phyloP scores from a whole-genome alignment of 2,888 invertebrate species.

The Hirtodrosophila histrioides region DNA sequence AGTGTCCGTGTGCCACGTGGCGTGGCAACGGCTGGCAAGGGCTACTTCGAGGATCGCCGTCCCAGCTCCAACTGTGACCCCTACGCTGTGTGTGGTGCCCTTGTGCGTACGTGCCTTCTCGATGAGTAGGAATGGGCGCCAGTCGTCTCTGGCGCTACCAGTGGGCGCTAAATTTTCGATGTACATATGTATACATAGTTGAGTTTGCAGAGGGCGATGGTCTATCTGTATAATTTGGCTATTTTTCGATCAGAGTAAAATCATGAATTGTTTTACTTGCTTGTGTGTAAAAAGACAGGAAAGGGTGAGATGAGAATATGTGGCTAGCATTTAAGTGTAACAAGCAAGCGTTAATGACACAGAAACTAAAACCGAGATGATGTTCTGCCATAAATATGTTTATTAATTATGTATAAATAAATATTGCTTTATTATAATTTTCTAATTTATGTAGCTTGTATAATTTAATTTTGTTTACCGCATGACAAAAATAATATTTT shows the following conservation, averaged over 20 bases:
- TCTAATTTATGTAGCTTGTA: conserved; percentile 28
- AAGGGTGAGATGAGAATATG: conserved; percentile 13
- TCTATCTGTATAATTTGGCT: conserved; percentile 21
- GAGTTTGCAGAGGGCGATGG: background rate
- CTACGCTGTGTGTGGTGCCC: conserved; percentile 87
- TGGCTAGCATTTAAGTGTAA: conserved; percentile 62
- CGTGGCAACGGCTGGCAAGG: conserved; percentile 89
- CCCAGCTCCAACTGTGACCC: conserved; percentile 91
- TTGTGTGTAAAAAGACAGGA: conserved; percentile 56
- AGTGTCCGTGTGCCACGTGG: conserved; percentile 91
- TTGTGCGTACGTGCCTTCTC: conserved; percentile 86
- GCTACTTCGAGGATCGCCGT: conserved; percentile 92
- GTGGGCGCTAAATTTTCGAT: conserved; percentile 17
- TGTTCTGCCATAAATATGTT: conserved; percentile 66
- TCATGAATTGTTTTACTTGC: conserved; percentile 33
- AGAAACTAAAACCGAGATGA: conserved; percentile 14
- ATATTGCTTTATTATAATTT: conserved; percentile 44
- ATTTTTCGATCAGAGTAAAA: conserved; percentile 24
- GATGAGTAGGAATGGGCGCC: conserved; percentile 56
- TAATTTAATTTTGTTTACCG: conserved; percentile 8
- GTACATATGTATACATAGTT: conserved; percentile 38
- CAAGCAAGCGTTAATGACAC: conserved; percentile 19
- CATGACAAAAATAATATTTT: conserved; percentile 1
- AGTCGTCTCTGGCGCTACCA: background rate
- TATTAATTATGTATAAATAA: conserved; percentile 54